Conservation (phyloP, 2,888 invertebrate genomes). For the Netelia melanura region DNA sequence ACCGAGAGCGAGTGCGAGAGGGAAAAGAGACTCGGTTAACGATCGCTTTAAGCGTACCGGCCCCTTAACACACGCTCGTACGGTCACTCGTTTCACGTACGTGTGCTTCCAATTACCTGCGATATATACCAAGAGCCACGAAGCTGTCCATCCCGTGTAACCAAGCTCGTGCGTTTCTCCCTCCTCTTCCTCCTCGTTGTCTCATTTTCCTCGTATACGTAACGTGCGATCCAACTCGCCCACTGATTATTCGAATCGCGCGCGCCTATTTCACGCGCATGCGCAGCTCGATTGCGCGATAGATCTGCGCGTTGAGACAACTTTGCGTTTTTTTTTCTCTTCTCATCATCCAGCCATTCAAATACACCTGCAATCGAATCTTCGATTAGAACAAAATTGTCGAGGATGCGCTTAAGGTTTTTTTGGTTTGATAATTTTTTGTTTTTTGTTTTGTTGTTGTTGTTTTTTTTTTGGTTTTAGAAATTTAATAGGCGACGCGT, state of each 20-base stretch:
- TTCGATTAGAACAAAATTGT: too few relatives aligned
- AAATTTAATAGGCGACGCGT: too few relatives aligned
- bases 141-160: slow-evolving; percentile 61
- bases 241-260: slow-evolving; percentile 71
- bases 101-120: slow-evolving; percentile 70
- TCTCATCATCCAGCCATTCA: too few relatives aligned
- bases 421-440: too few relatives aligned
- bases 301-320: slow-evolving; percentile 15
- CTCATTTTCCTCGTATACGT: slow-evolving; percentile 15
- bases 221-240: slow-evolving; percentile 46
- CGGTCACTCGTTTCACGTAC: slow-evolving; percentile 43
- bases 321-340: not conserved
- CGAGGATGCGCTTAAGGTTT: too few relatives aligned
- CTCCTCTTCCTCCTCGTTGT: not conserved
- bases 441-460: too few relatives aligned
- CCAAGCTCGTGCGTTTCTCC: slow-evolving; percentile 45
- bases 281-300: not conserved
- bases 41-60: slow-evolving; percentile 61
- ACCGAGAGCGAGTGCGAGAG: slow-evolving; percentile 13
- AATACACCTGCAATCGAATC: too few relatives aligned
- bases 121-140: slow-evolving; percentile 56
- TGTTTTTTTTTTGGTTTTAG: too few relatives aligned
- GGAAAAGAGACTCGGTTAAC: slow-evolving; percentile 60
- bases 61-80: slow-evolving; percentile 8
- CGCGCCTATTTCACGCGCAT: slow-evolving; percentile 72